A percentile compares a stretch with the other conserved stretches of the same genome.
Evolutionary conservation across 2,113 vertebrate species (phyloP).

Genomic region (Cryptomyrus ogoouensis): DNA sequence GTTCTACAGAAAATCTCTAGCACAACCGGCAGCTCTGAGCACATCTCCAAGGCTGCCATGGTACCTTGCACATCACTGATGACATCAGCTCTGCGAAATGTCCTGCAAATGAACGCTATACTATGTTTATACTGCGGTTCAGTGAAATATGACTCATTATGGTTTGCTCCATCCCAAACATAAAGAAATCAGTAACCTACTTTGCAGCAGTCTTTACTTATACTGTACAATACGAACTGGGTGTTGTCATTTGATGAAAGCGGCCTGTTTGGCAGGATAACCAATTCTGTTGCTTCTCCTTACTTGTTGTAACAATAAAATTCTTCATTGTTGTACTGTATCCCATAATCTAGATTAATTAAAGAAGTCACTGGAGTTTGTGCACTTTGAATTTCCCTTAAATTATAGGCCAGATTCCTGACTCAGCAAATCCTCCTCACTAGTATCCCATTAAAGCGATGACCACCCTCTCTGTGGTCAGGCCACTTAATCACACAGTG

Average conservation of each 20-base stretch:
- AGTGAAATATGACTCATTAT: background rate
- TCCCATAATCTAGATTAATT: background rate
- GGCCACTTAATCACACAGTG: background rate
- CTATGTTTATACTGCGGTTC: background rate
- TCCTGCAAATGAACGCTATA: background rate
- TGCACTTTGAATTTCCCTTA: background rate
- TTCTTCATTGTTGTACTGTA: background rate
- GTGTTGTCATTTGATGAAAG: background rate
- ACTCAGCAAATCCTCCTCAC: background rate
- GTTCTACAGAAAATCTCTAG: background rate
- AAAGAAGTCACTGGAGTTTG: background rate
- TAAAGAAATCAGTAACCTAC: background rate
- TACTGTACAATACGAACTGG: background rate
- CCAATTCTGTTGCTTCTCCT: background rate
- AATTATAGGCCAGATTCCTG: background rate
- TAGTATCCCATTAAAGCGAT: background rate
- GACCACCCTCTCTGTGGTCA: background rate
- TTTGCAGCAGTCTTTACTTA: background rate
- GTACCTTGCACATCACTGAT: background rate
- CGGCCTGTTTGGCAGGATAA: background rate
- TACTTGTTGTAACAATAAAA: background rate
- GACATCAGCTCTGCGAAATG: background rate
- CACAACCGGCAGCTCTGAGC: background rate
- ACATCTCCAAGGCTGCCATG: background rate
- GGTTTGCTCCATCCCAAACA: background rate